A percentile compares a stretch with the other conserved stretches of the same genome.
Evolutionary conservation across 2,888 invertebrate genomes (phyloP).

Genomic region (Matsumyia berberina): DNA sequence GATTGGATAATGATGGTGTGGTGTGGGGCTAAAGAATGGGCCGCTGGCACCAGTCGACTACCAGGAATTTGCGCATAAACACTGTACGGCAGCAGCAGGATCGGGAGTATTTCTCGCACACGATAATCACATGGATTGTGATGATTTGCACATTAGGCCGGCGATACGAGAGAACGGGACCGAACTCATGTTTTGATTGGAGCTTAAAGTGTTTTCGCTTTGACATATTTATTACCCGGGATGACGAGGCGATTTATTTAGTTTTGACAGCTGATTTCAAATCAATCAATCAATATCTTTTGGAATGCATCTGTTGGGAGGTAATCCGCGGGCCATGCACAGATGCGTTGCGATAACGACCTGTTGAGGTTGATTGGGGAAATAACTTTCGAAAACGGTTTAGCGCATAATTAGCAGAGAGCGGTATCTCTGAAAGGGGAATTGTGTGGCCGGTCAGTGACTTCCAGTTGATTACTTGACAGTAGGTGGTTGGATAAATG

Average conservation of each 20-base stretch:
- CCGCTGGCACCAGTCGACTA: conserved; percentile 35
- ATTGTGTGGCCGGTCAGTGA: too few species aligned
- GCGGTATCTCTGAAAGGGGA: too few species aligned
- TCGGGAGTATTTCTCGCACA: conserved; percentile 42
- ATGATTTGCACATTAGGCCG: conserved; percentile 69
- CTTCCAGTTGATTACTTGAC: too few species aligned
- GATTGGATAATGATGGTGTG: conserved; percentile 70
- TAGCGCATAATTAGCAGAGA: background rate
- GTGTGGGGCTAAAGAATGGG: conserved; percentile 43
- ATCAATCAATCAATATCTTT: conserved; percentile 56
- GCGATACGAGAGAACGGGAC: conserved; percentile 16
- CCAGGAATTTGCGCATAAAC: conserved; percentile 53
- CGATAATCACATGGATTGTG: conserved; percentile 67
- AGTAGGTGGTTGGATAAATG: too few species aligned
- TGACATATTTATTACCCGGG: conserved; percentile 61
- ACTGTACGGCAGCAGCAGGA: conserved; percentile 18
- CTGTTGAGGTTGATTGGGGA: conserved; percentile 7
- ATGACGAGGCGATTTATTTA: conserved; percentile 59
- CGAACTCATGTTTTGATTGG: conserved; percentile 69
- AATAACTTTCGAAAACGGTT: background rate
- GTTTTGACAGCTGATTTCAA: conserved; percentile 63
- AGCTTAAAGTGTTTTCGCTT: conserved; percentile 50
- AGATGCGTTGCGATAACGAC: background rate
- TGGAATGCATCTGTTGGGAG: conserved; percentile 31
- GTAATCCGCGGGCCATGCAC: conserved; percentile 4